Evolutionary conservation across 2,888 invertebrate genomes (phyloP), one percentile per base, ranked within the genome.

Genomic region (Polylopha cassiicola): DNA sequence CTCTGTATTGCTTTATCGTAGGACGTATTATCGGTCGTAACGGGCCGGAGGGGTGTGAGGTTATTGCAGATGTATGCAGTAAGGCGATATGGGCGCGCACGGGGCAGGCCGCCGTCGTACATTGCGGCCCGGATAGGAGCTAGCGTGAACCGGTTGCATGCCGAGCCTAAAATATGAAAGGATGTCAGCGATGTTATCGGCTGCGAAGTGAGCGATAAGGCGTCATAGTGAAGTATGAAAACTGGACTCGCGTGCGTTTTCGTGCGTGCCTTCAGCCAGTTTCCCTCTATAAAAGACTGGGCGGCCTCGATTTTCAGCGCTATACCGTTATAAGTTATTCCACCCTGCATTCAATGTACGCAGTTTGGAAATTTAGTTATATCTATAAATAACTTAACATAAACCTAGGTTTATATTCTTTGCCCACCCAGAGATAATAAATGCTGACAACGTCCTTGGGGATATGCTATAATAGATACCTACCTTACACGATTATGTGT

Each of bases 231-330:
- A 30, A 50, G 38, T 51, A 58, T 55, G 51, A 53, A 61, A 64
- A 65, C 61, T 67, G 73, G 70, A 74, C 69, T 80, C 61, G 76
- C 78, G 79, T 81, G 82, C 67, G 75, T 64, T 66, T 67, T 56
- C 59, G 73, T 81, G 84, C 84, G 84, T 85, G 84, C 63, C 59
- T 63, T 51, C 54, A 53, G 73, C 66, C 78, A 77, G 81, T 85
- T 84, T 71, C 71, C 78, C 72, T 64, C 61, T 58, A 68, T 66
- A 68, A 68, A 66, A 72, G 74, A 67, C 73, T 55, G 61, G 64
- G 59, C 68, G 81, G 67, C 84, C 84, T 81, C 81, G 74, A 80
- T 82, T 79, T 74, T 70, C 70, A 65, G 61, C 69, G 70, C 73
- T 73, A 73, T 71, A 65, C 70, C 59, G 54, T 72, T 64, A 70